A percentile compares a stretch with the other conserved stretches of the same genome.
These are phyloP conservation scores for Eupleurogrammus muticus DNA, from an alignment of 2,797 vertebrate genomes.

Conservation along the genomic window DNA sequence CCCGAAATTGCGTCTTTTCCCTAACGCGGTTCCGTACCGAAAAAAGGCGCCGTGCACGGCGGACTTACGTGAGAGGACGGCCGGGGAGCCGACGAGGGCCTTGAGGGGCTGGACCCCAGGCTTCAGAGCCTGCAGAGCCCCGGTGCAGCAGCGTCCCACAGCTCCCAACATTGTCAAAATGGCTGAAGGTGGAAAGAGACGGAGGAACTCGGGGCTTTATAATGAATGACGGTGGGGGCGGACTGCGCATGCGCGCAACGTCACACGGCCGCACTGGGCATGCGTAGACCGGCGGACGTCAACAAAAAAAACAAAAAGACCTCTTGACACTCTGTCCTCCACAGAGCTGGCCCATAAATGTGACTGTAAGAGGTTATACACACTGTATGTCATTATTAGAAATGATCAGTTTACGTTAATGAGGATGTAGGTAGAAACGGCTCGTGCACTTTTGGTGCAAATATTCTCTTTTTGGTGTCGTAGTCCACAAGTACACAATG, in stretches of 20 bases:
- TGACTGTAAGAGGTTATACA: conserved; percentile 1
- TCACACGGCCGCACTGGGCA: conserved; percentile 37
- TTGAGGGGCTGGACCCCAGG: conserved; percentile 83
- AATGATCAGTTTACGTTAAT: neutral
- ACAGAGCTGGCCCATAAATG: neutral
- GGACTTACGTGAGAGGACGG: conserved; percentile 83
- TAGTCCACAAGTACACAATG: neutral
- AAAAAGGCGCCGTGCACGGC: neutral
- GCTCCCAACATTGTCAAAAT: conserved; percentile 86
- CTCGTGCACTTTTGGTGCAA: too few relatives aligned
- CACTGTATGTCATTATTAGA: neutral
- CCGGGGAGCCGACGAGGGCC: conserved; percentile 80
- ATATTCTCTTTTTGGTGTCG: neutral
- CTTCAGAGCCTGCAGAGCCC: conserved; percentile 83
- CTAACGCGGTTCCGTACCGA: rapidly evolving
- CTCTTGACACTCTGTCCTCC: conserved; percentile 65
- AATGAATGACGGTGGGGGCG: conserved; percentile 32
- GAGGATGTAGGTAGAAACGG: rapidly evolving
- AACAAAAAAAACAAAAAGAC: too few relatives aligned
- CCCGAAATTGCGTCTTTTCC: neutral
- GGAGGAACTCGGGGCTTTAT: conserved; percentile 70
- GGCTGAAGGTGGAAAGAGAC: conserved; percentile 88
- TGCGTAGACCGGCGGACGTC: conserved; percentile 35
- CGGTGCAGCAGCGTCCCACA: conserved; percentile 85
- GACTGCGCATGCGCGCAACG: conserved; percentile 74